Evolutionary conservation across 2,113 vertebrate species (phyloP).

Genomic region (Gymnorhina tibicen): DNA sequence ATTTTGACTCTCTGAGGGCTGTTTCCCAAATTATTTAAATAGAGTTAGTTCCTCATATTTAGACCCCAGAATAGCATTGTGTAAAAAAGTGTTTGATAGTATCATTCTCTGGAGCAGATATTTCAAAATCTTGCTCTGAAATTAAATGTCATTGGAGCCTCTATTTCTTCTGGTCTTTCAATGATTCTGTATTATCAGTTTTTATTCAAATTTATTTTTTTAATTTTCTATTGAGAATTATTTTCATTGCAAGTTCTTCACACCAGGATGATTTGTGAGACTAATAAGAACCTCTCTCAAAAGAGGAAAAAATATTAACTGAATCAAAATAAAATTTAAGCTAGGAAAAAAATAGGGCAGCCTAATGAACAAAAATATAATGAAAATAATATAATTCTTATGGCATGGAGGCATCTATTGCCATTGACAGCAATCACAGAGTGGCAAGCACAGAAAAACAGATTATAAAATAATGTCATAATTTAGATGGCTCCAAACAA

Average conservation of each 20-base stretch:
- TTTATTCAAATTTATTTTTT: not conserved
- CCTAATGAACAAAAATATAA: not conserved
- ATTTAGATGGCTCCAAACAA: not conserved
- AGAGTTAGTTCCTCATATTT: not conserved
- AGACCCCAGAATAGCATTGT: fast-evolving
- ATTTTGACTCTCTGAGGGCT: not conserved
- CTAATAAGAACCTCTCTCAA: not conserved
- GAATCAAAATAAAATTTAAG: not conserved
- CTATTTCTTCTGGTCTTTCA: not conserved
- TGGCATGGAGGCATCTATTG: not conserved
- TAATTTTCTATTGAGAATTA: not conserved
- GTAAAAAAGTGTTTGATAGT: not conserved
- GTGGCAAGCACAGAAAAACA: not conserved
- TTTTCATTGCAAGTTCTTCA: not conserved
- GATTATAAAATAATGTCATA: not conserved
- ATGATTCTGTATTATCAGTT: not conserved
- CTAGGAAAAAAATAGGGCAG: not conserved
- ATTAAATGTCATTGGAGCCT: not conserved
- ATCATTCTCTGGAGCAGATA: not conserved
- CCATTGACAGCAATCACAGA: not conserved
- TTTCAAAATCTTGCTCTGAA: not conserved
- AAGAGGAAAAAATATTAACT: not conserved
- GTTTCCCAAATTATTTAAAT: not conserved
- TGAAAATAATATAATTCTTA: not conserved
- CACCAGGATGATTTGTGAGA: not conserved